phyloP scores from a whole-genome alignment of 2,797 vertebrate species.

The Cygnus olor region DNA sequence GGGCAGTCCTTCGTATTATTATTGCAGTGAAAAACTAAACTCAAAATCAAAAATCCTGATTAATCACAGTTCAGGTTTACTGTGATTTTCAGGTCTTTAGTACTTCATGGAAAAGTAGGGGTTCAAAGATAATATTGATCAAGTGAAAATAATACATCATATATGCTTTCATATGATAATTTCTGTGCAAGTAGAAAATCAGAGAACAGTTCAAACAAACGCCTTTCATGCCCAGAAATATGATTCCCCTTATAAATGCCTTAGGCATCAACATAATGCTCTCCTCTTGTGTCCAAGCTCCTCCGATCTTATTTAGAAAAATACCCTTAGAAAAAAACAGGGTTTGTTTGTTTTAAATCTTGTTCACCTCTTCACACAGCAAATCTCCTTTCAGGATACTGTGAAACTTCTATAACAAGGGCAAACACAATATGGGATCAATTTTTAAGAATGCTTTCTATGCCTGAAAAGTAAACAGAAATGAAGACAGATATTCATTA shows the following conservation, averaged over 20 bases:
- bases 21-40: neutral
- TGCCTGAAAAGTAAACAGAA: neutral
- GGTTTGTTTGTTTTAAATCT: neutral
- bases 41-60: neutral
- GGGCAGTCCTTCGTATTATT: neutral
- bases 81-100: neutral
- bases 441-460: neutral
- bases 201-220: slow-evolving; percentile 43
- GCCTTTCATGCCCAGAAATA: slow-evolving; percentile 50
- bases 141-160: neutral
- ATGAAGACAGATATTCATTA: neutral
- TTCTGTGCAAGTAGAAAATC: slow-evolving; percentile 35
- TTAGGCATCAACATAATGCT: slow-evolving; percentile 39
- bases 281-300: slow-evolving; percentile 14
- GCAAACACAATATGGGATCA: neutral
- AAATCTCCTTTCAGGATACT: slow-evolving; percentile 3
- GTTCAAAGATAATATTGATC: neutral
- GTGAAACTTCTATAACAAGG: neutral
- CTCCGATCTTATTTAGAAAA: neutral
- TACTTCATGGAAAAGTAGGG: neutral
- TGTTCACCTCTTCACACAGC: neutral
- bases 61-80: neutral
- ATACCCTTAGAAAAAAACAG: neutral
- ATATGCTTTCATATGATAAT: slow-evolving; percentile 2
- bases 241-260: slow-evolving; percentile 56